Percentiles rank a stretch among this genome's conserved stretches.
phyloP scores from a whole-genome alignment of 2,113 vertebrate genomes.

The Laticauda laticaudata region DNA sequence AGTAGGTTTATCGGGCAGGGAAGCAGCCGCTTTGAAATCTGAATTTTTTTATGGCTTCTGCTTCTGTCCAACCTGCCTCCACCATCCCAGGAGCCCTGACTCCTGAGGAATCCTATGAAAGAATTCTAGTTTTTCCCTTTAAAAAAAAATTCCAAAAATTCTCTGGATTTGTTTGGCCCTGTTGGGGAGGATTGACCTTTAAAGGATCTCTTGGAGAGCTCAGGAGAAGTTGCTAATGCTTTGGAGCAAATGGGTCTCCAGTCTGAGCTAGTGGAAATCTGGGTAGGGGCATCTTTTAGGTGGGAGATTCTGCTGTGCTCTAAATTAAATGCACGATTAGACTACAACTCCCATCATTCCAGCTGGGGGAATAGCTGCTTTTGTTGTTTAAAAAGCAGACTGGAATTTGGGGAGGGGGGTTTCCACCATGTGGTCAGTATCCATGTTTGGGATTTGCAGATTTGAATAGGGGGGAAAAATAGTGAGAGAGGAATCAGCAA shows the following conservation, averaged over 20 bases:
- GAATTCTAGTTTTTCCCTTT: background rate
- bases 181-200: background rate
- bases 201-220: background rate
- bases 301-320: background rate
- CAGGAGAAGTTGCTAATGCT: background rate
- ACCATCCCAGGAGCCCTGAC: background rate
- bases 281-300: background rate
- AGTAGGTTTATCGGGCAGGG: background rate
- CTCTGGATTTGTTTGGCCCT: background rate
- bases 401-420: background rate
- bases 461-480: background rate
- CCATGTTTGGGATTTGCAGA: background rate
- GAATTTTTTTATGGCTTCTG: background rate
- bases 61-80: background rate
- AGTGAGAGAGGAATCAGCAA: background rate
- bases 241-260: background rate
- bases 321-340: background rate
- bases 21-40: background rate
- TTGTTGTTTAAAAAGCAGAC: background rate
- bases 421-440: background rate
- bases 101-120: fast-evolving
- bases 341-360: background rate
- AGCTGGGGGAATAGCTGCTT: background rate
- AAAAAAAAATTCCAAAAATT: background rate
- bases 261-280: background rate